These are phyloP conservation scores for Euzophera pinguis DNA, from an alignment of 2,888 invertebrate species.

Conservation along the genomic window DNA sequence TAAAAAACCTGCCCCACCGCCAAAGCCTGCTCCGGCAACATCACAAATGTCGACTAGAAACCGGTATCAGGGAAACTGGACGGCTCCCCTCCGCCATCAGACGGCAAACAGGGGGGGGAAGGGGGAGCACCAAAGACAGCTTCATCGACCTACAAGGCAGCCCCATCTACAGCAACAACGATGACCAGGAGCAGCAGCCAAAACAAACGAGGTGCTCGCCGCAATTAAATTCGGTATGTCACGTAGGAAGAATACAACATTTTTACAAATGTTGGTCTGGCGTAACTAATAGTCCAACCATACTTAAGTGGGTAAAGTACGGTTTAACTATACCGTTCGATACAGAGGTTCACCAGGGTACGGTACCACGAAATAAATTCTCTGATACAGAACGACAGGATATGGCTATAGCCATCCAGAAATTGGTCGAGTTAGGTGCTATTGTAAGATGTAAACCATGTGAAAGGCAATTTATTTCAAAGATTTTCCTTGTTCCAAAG, in stretches of 20 bases:
- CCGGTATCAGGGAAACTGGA: not conserved
- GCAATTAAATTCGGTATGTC: not conserved
- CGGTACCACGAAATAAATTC: not conserved
- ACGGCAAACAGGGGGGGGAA: not conserved
- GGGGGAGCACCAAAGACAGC: not conserved
- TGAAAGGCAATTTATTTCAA: slow-evolving; percentile 16
- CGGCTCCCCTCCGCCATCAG: not conserved
- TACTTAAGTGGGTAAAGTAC: not conserved
- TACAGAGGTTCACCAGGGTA: not conserved
- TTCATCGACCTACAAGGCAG: not conserved
- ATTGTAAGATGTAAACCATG: not conserved
- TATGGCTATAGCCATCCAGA: not conserved
- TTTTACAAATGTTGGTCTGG: not conserved
- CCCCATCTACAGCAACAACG: not conserved
- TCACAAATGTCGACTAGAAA: not conserved
- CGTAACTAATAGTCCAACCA: not conserved
- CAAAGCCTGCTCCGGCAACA: not conserved
- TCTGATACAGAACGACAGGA: not conserved
- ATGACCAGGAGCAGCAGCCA: too few species aligned
- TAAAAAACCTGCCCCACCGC: not conserved
- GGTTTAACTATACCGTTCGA: not conserved
- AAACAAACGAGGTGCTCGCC: too few species aligned
- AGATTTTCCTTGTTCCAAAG: slow-evolving; percentile 20
- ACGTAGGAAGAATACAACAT: not conserved
- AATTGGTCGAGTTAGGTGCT: slow-evolving; percentile 4